Evolutionary conservation across 2,888 invertebrate genomes (phyloP).

Genomic region (Ochropacha duplaris): DNA sequence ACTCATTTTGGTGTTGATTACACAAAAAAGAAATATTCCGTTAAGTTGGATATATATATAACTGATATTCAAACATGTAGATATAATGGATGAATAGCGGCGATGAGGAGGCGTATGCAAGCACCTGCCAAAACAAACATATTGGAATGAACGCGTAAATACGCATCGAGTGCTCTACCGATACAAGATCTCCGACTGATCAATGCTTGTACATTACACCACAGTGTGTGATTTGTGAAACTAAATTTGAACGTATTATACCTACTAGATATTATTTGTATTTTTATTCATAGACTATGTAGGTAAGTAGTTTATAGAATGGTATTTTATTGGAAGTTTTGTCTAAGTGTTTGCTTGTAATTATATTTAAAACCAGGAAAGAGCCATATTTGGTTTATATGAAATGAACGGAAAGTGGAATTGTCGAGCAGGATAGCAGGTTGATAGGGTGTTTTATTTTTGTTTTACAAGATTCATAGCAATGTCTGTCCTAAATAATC

Average conservation of each 20-base stretch:
- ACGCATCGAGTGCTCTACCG: background rate
- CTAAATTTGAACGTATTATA: background rate
- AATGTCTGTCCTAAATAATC: too few relatives aligned
- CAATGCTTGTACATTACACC: background rate
- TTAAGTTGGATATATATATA: background rate
- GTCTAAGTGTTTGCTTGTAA: background rate
- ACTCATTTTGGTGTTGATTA: background rate
- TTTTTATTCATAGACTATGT: too few relatives aligned
- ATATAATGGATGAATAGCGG: background rate
- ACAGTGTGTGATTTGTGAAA: background rate
- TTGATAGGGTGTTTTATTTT: too few relatives aligned
- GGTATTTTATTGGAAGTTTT: background rate
- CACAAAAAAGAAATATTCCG: background rate
- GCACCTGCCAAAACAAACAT: conserved; percentile 71
- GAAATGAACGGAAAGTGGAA: too few relatives aligned
- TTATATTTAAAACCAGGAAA: too few relatives aligned
- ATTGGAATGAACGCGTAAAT: background rate
- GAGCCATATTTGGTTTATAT: too few relatives aligned
- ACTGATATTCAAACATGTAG: background rate
- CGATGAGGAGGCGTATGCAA: conserved; percentile 21
- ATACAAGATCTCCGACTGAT: background rate
- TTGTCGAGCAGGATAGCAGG: too few relatives aligned
- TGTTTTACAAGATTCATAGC: too few relatives aligned
- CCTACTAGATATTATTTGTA: too few relatives aligned
- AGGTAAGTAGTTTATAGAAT: background rate